Evolutionary conservation across 1,140 invertebrate species (phyloP).

Genomic region (Spodoptera frugiperda): DNA sequence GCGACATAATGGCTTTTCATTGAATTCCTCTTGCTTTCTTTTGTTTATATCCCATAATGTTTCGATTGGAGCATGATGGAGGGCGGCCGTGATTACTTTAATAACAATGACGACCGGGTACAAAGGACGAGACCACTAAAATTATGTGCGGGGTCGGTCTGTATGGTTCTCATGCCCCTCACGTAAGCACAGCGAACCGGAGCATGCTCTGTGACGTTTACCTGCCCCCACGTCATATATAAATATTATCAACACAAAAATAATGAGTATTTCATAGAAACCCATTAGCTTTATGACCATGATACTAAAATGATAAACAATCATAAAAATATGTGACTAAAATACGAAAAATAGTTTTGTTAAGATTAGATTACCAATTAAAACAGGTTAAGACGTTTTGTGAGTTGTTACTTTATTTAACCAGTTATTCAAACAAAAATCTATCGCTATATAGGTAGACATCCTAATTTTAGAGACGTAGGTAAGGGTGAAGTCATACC

Average conservation of each 20-base stretch:
- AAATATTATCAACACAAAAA: slow-evolving; percentile 77
- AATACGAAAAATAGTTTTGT: slow-evolving; percentile 31
- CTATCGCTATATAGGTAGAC: slow-evolving; percentile 19
- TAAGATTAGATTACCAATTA: slow-evolving; percentile 41
- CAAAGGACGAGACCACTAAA: slow-evolving; percentile 80
- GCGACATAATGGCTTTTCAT: slow-evolving; percentile 84
- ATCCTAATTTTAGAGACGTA: slow-evolving; percentile 40
- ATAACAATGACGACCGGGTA: slow-evolving; percentile 81
- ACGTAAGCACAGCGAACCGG: slow-evolving; percentile 67
- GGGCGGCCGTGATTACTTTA: slow-evolving; percentile 83
- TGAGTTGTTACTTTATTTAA: not conserved
- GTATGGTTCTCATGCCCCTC: slow-evolving; percentile 78
- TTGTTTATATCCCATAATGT: slow-evolving; percentile 85
- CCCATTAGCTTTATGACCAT: slow-evolving; percentile 59
- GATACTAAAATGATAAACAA: slow-evolving; percentile 53
- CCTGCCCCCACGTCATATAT: slow-evolving; percentile 69
- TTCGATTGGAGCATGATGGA: slow-evolving; percentile 82
- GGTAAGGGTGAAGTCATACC: slow-evolving; percentile 31
- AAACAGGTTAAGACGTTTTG: slow-evolving; percentile 13
- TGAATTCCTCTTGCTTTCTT: slow-evolving; percentile 83
- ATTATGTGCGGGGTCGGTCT: slow-evolving; percentile 78
- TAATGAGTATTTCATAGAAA: slow-evolving; percentile 76
- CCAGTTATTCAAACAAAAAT: slow-evolving; percentile 4
- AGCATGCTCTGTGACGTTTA: slow-evolving; percentile 66
- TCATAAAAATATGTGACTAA: slow-evolving; percentile 39